These are phyloP conservation scores for Leptopilina boulardi DNA, from an alignment of 1,140 invertebrate genomes.

Conservation along the genomic window DNA sequence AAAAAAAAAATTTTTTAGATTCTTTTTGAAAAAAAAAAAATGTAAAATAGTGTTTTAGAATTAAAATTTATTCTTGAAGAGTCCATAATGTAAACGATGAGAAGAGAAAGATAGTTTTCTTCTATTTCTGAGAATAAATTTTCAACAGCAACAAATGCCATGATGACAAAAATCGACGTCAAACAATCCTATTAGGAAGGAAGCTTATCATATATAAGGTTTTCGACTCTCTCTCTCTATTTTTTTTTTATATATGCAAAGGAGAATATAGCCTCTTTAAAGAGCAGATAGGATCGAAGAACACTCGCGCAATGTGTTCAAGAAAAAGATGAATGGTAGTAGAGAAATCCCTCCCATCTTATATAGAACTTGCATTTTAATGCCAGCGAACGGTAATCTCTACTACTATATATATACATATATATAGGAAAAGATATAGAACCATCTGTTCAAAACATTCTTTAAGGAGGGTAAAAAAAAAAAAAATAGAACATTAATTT, in stretches of 20 bases:
- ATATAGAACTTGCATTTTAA: slow-evolving; percentile 31
- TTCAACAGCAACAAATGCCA: neutral
- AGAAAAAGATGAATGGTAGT: slow-evolving; percentile 30
- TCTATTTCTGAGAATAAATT: neutral
- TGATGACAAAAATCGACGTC: neutral
- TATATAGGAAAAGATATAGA: neutral
- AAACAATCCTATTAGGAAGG: slow-evolving; percentile 15
- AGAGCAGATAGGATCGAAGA: slow-evolving; percentile 12
- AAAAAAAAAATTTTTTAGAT: too few relatives aligned
- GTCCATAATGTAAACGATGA: neutral
- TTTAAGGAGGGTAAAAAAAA: neutral
- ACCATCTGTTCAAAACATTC: slow-evolving; percentile 26
- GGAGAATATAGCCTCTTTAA: neutral
- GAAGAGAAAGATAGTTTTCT: neutral
- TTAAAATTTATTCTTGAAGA: neutral
- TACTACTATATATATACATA: too few relatives aligned
- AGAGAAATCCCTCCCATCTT: slow-evolving; percentile 13
- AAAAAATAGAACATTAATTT: neutral
- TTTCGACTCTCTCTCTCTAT: slow-evolving; percentile 1
- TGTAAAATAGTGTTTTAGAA: neutral
- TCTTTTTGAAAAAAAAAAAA: neutral
- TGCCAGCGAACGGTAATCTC: slow-evolving; percentile 28
- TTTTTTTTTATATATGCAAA: neutral
- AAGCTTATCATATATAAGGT: neutral
- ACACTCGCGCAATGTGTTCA: slow-evolving; percentile 32